These are phyloP conservation scores for Aulostomus chinensis DNA, from an alignment of 2,797 vertebrate genomes.

Conservation along the genomic window DNA sequence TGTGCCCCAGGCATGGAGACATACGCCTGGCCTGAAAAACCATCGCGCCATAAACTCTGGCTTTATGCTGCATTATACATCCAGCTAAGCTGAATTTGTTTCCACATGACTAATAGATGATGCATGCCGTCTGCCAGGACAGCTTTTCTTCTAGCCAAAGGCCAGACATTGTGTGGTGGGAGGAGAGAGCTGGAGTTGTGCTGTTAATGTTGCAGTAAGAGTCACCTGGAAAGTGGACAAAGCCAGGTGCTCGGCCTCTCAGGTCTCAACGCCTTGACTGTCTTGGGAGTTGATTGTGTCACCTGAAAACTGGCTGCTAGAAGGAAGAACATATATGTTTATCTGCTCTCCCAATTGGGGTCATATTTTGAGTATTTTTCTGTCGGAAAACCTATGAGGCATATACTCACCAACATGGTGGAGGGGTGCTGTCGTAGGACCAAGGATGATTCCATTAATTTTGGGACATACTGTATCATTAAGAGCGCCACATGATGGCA, in stretches of 20 bases:
- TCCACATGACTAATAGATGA: slow-evolving; percentile 80
- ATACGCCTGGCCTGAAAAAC: slow-evolving; percentile 57
- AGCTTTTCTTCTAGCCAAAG: slow-evolving; percentile 40
- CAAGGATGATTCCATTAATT: too few relatives aligned
- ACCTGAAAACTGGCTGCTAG: too few relatives aligned
- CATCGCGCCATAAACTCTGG: slow-evolving; percentile 64
- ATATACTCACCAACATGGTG: too few relatives aligned
- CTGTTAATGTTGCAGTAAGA: slow-evolving; percentile 34
- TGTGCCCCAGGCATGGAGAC: slow-evolving; percentile 57
- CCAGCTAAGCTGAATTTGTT: slow-evolving; percentile 62
- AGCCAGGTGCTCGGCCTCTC: slow-evolving; percentile 71
- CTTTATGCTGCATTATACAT: slow-evolving; percentile 58
- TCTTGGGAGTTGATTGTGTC: too few relatives aligned
- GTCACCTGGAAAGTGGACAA: slow-evolving; percentile 62
- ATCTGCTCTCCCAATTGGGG: too few relatives aligned
- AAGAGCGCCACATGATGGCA: too few relatives aligned
- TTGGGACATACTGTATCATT: too few relatives aligned
- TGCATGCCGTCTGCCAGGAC: slow-evolving; percentile 58
- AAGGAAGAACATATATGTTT: too few relatives aligned
- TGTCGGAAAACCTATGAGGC: too few relatives aligned
- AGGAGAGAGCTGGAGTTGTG: slow-evolving; percentile 32
- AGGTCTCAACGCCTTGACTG: too few relatives aligned
- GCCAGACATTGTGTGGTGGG: slow-evolving; percentile 55
- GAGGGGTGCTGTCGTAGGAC: too few relatives aligned
- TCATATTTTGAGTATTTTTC: too few relatives aligned